Base-by-base conservation (phyloP, 2,797 vertebrate species). In the Denticeps clupeoides region DNA sequence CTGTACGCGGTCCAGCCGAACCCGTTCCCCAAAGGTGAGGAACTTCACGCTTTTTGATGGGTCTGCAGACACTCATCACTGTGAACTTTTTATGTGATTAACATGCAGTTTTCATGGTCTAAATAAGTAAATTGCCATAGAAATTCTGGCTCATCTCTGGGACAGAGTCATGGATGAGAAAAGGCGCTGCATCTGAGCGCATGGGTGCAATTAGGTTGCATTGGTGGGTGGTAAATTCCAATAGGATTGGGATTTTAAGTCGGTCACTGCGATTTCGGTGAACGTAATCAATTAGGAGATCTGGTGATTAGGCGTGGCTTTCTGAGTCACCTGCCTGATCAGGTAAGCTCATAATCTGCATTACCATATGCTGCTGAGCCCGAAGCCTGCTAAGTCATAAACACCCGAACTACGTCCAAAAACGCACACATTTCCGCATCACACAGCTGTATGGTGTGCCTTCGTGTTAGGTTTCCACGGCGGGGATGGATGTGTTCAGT, bases 21-120 rank as follows among this genome's bases (percentile, higher is more conserved):
- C 62, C 46, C 71, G 42, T 96, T 96, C 40, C 94, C 94, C 4
- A 82, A 86, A 85, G 93, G 94, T 96, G 62, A 82, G 81, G 5
- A 21, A 38, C 18, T 10, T 47, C 32, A 15, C 25, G n/a, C 4
- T 46, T 2, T 7, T 28, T 33, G 25, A 18, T 4, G 18, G 16
- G n/a, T n/a, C n/a, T n/a, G n/a, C n/a, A n/a, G n/a, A n/a, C n/a
- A n/a, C n/a, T n/a, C n/a, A n/a, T n/a, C n/a, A n/a, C n/a, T n/a
- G n/a, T n/a, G n/a, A n/a, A n/a, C n/a, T n/a, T n/a, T n/a, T n/a
- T n/a, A n/a, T n/a, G n/a, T n/a, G n/a, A n/a, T n/a, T n/a, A n/a
- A n/a, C n/a, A n/a, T n/a, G n/a, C n/a, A n/a, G n/a, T n/a, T n/a
- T n/a, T n/a, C n/a, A n/a, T n/a, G n/a, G n/a, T n/a, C n/a, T n/a